Base-by-base conservation (phyloP, 1,140 invertebrate species). In the Drosophila novamexicana region DNA sequence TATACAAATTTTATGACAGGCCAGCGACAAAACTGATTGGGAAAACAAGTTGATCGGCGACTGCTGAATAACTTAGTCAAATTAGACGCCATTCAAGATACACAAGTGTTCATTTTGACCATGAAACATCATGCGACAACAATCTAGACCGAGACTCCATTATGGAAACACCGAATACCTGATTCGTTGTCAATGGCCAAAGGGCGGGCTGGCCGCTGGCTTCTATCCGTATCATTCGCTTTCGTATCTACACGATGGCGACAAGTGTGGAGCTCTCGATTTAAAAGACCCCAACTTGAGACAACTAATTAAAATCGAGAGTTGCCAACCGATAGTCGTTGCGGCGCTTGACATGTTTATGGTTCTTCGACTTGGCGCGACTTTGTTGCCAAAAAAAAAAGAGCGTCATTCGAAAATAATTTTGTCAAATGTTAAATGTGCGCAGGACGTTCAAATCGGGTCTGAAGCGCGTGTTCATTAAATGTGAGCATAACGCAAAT, bases 1-100 rank as follows among this genome's bases (percentile, higher is more conserved):
- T 88, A 88, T 88, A 88, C 83, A 88, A 88, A 88, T 88, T 88
- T 88, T 88, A 88, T 89, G 84, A 88, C 68, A 79, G 77, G 47
- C 75, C 63, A 71, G 76, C 78, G 84, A 88, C 83, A 83, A 88
- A 88, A 89, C 77, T 88, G 83, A 88, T 88, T 88, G 81, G 63
- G 57, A 85, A 85, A 85, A 85, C 81, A 85, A 85, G 81, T 85
- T 81, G 82, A 86, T 66, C 70, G 70, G 79, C 78, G 75, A 75
- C 79, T 79, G 79, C 40, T 89, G 80, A 62, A 89, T 89, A 88
- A 88, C 74, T 86, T 89, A 89, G 76, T 77, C 83, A 83, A 88
- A 88, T 88, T 77, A 77, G 79, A 80, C 80, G 77, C 83, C 81
- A 84, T 84, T 84, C 67, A 77, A 50, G 36, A 73, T 29, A 34